These are phyloP conservation scores for Dryobota labecula DNA, from an alignment of 2,888 invertebrate genomes.

Conservation along the genomic window DNA sequence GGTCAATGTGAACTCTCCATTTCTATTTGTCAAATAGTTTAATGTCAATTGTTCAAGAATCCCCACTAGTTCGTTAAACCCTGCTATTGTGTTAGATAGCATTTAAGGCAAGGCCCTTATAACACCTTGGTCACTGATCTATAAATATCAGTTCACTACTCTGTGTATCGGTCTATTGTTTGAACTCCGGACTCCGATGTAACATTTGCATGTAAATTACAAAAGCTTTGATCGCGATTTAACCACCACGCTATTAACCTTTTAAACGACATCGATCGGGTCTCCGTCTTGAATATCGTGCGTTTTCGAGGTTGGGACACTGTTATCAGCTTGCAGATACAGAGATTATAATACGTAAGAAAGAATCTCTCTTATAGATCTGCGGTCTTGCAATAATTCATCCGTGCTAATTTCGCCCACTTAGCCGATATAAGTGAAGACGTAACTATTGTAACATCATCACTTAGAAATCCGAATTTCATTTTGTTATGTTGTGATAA, in stretches of 20 bases:
- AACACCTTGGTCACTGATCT: background rate
- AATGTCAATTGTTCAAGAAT: background rate
- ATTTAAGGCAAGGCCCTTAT: background rate
- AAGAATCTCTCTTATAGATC: background rate
- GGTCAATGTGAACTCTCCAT: background rate
- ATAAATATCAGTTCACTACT: background rate
- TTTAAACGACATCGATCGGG: conserved; percentile 13
- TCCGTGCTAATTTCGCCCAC: background rate
- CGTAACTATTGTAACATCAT: conserved; percentile 8
- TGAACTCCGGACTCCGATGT: conserved; percentile 4
- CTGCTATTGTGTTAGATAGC: background rate
- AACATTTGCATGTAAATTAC: conserved; percentile 40
- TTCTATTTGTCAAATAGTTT: background rate
- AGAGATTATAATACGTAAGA: background rate
- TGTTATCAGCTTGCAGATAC: background rate
- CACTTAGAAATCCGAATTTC: background rate
- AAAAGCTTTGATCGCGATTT: conserved; percentile 30
- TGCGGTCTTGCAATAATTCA: background rate
- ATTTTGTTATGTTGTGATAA: background rate
- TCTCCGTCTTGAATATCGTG: background rate
- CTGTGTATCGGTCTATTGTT: background rate
- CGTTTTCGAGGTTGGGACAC: background rate
- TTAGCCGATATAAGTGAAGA: background rate
- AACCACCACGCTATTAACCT: conserved; percentile 38
- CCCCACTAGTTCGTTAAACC: too few relatives aligned